These are phyloP conservation scores for Meda fulgida DNA, from an alignment of 2,797 vertebrate species.

Conservation along the genomic window DNA sequence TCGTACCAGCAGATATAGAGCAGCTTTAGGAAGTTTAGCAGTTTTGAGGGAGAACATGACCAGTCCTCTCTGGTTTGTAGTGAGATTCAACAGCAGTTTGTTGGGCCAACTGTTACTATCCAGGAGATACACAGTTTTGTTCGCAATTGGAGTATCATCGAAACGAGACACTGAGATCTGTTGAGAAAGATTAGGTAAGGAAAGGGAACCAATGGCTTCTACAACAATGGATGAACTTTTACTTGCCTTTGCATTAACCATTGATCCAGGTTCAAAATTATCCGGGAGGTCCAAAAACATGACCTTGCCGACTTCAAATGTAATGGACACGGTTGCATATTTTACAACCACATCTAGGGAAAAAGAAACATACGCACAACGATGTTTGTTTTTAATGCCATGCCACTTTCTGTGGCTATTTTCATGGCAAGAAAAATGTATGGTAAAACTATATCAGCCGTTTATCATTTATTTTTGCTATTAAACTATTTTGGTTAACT, in stretches of 20 bases:
- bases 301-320: slow-evolving; percentile 36
- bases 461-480: no score
- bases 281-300: slow-evolving; percentile 37
- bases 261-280: neutral
- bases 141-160: slow-evolving; percentile 62
- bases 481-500: no score
- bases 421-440: no score
- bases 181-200: neutral
- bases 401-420: no score
- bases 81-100: slow-evolving; percentile 62
- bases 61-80: slow-evolving; percentile 66
- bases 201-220: neutral
- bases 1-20: slow-evolving; percentile 53
- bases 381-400: no score
- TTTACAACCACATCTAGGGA: slow-evolving; percentile 30
- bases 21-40: neutral
- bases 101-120: slow-evolving; percentile 33
- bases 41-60: slow-evolving; percentile 66
- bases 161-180: slow-evolving; percentile 64
- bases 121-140: slow-evolving; percentile 63
- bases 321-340: neutral
- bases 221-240: neutral
- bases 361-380: no score
- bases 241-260: slow-evolving; percentile 44
- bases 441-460: no score